Evolutionary conservation across 2,888 invertebrate species (phyloP).

Genomic region (Drosophila pseudotalamancana): DNA sequence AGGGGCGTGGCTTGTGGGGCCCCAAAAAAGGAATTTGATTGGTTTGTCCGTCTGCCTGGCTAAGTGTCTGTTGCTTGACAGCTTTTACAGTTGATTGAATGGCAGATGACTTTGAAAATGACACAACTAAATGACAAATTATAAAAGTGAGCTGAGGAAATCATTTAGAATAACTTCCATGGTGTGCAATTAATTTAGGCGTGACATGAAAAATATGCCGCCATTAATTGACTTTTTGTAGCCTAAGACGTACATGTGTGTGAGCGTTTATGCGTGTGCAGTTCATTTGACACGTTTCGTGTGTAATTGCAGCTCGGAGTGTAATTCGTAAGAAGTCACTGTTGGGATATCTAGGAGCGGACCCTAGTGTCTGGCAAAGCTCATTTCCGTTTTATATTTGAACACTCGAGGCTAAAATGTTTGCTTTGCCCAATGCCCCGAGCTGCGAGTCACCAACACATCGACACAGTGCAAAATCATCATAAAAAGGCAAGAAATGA

Average conservation of each 20-base stretch:
- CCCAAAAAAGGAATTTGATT: conserved; percentile 57
- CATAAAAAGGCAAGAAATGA: conserved; percentile 72
- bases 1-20: conserved; percentile 43
- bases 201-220: conserved; percentile 55
- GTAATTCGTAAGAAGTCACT: conserved; percentile 42
- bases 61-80: conserved; percentile 38
- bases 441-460: conserved; percentile 22
- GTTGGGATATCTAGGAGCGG: conserved; percentile 12
- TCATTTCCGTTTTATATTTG: conserved; percentile 79
- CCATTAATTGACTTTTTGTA: conserved; percentile 68
- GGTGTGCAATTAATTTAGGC: conserved; percentile 40
- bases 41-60: conserved; percentile 20
- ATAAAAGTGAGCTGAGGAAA: conserved; percentile 23
- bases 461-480: conserved; percentile 64
- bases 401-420: conserved; percentile 79
- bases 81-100: conserved; percentile 45
- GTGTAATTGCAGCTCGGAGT: conserved; percentile 42
- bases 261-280: conserved; percentile 26
- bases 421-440: conserved; percentile 64
- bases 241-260: neutral
- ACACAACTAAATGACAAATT: conserved; percentile 52
- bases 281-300: conserved; percentile 66
- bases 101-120: conserved; percentile 56
- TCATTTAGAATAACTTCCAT: conserved; percentile 29
- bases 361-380: conserved; percentile 50